Base-by-base conservation (phyloP, 2,797 vertebrate species). In the Coendou prehensilis region DNA sequence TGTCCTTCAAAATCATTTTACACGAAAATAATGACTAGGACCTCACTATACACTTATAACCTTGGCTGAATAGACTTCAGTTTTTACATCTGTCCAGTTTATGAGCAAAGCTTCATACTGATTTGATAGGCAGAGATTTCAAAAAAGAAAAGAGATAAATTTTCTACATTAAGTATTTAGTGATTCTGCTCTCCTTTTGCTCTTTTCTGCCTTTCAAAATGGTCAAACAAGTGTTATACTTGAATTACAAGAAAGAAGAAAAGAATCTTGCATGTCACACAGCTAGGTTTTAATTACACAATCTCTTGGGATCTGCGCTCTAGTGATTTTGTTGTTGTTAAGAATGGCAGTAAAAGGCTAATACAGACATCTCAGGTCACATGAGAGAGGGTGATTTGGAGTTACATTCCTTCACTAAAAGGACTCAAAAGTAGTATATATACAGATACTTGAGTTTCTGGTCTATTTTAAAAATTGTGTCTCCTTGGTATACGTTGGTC, bases 341-440 rank as follows among this genome's bases (percentile, higher is more conserved):
- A 96, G 92, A 87, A 52, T 57, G 93, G 93, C 76, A 87, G 79
- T n/a, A 83, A 96, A 93, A 97, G 94, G 54, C 90, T 88, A 64
- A 84, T 41, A 33, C 9, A 64, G 90, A 89, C 0, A 47, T 52
- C 95, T 69, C n/a, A 56, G 93, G 78, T 76, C 93, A 93, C 69
- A 47, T 23, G 81, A 90, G 78, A 85, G 52, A 59, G 30, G 41
- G 41, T 17, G 20, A 2, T 37, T 33, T n/a, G 22, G 59, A 89
- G 41, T 50, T 41, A 22, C 56, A 89, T 85, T 17, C 54, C 52
- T 95, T 59, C 17, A 5, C 78, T 54, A 87, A 83, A 71, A 78
- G 52, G 41, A 47, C 93, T 93, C 85, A 92, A 61, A 97, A 88
- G 67, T 59, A 7, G 73, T 8, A 0, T 50, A 87, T 91, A 89